These are phyloP conservation scores for Seriola dumerili DNA, from an alignment of 2,113 vertebrate species.

Conservation along the genomic window DNA sequence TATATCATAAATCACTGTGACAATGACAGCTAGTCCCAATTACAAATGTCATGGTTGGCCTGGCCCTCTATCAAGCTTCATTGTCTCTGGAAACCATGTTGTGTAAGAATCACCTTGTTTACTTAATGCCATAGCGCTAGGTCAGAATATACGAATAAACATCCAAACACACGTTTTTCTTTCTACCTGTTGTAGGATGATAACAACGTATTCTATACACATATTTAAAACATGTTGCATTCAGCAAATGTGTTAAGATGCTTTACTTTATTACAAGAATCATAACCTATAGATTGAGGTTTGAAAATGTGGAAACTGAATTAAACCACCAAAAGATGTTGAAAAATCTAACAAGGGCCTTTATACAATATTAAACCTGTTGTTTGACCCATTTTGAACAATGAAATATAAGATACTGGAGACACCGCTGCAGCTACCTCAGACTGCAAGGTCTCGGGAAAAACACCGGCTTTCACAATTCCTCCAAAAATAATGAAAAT, in stretches of 20 bases:
- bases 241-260: neutral
- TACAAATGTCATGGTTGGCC: conserved; percentile 78
- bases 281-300: neutral
- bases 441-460: neutral
- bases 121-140: conserved; percentile 24
- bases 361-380: neutral
- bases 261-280: neutral
- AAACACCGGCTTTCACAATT: neutral
- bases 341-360: neutral
- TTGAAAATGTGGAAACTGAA: neutral
- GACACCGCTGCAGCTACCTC: neutral
- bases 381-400: neutral
- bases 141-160: conserved; percentile 2
- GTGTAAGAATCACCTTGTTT: conserved; percentile 64
- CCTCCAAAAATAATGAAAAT: neutral
- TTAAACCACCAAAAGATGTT: neutral
- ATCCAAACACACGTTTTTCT: neutral
- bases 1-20: conserved; percentile 91
- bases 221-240: neutral
- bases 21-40: conserved; percentile 87
- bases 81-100: conserved; percentile 62
- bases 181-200: neutral
- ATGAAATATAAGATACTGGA: neutral
- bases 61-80: conserved; percentile 60
- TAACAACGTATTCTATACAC: neutral